phyloP scores from a whole-genome alignment of 2,888 invertebrate genomes.

The Drosophila eohydei region DNA sequence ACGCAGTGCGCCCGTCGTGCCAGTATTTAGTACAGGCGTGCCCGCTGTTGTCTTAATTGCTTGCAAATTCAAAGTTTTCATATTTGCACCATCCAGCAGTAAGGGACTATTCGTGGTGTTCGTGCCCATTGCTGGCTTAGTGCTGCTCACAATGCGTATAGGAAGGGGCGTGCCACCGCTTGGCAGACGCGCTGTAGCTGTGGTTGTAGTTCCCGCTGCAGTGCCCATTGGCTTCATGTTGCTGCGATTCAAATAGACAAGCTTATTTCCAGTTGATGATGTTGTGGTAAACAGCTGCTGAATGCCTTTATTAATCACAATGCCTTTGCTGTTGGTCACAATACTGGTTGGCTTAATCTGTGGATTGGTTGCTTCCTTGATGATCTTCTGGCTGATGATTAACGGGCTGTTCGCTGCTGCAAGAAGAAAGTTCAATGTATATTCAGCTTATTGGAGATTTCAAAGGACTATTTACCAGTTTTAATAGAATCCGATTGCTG shows the following conservation, averaged over 20 bases:
- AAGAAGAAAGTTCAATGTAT: neutral
- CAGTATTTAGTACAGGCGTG: conserved; percentile 23
- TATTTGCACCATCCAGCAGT: conserved; percentile 47
- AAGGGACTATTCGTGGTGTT: conserved; percentile 30
- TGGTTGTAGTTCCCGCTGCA: conserved; percentile 63
- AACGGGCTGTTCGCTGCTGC: conserved; percentile 55
- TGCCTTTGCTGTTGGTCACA: conserved; percentile 54
- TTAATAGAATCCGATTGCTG: conserved; percentile 26
- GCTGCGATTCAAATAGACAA: conserved; percentile 84
- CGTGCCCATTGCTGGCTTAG: conserved; percentile 38
- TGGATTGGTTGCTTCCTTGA: conserved; percentile 71
- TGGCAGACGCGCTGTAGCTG: conserved; percentile 71
- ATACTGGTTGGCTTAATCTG: conserved; percentile 26
- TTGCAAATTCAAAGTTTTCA: conserved; percentile 62
- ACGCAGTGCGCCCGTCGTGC: conserved; percentile 40
- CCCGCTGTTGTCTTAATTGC: conserved; percentile 45
- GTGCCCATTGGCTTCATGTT: conserved; percentile 82
- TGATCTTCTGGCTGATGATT: conserved; percentile 82
- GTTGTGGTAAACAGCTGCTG: conserved; percentile 62
- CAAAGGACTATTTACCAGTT: conserved; percentile 39
- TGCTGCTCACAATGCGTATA: conserved; percentile 54
- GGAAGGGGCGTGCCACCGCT: conserved; percentile 64
- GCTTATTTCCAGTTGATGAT: conserved; percentile 73
- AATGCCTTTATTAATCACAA: conserved; percentile 78
- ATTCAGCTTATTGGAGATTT: neutral